Evolutionary conservation across 1,140 invertebrate species (phyloP), one percentile per base, ranked within the genome.

Genomic region (Drosophila sechellia): DNA sequence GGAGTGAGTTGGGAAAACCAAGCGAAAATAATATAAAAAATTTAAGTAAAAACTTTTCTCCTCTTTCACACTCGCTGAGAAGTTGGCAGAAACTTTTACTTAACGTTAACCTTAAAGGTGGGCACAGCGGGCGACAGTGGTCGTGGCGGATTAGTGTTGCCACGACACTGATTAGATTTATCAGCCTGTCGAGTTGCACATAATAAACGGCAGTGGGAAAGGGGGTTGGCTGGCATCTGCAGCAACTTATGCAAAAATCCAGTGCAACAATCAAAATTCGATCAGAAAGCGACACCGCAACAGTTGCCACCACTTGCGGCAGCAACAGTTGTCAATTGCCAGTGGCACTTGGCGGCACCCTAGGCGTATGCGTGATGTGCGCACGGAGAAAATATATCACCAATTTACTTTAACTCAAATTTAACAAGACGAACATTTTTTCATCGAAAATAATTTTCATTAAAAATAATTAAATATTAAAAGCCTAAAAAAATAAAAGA

Each of bases 151-250:
- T 89, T 87, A 86, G 80, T 74, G 74, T 63, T 58, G 70, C 79
- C 71, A 55, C 75, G 83, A 89, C 83, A 66, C 84, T 87, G 85
- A 87, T 87, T 87, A 87, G 84, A 86, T 86, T 86, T 86, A 86
- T 87, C 83, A 86, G 60, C 66, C 42, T 65, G 84, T 71, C 48
- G 70, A 87, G 83, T 81, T 81, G 61, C 76, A 64, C 61, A 75
- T 66, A 71, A 86, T 75, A 74, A 70, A 66, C 64, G 71, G 66
- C 46, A 56, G 22, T 12, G 22, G n/a, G 25, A 6, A n/a, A n/a
- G 1, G 31, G 12, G n/a, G 17, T 0, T 0, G 25, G 27, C 48
- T 17, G 25, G 3, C 8, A 49, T 49, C 46, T 61, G 48, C 48
- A 60, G 56, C 49, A 80, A 72, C 56, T 78, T 76, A 87, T 86